These are phyloP conservation scores for Pachymerium ferrugineum DNA, from an alignment of 2,888 invertebrate genomes.

Conservation along the genomic window DNA sequence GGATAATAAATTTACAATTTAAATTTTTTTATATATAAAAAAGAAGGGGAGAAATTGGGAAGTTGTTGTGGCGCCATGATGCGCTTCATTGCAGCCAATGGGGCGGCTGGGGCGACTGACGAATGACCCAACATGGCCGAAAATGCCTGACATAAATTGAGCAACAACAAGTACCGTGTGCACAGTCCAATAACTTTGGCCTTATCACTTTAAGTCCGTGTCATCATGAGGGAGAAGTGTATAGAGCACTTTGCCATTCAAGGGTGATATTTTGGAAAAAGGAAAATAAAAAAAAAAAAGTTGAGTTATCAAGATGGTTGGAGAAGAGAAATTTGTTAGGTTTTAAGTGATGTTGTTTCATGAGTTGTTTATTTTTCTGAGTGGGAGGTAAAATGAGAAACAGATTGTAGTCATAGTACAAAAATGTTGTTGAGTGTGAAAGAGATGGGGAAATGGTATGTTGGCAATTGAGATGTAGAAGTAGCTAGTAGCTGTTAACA, in stretches of 20 bases:
- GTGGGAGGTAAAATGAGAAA: slow-evolving; percentile 18
- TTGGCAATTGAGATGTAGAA: too few relatives aligned
- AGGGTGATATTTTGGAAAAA: slow-evolving; percentile 3
- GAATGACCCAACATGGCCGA: slow-evolving; percentile 17
- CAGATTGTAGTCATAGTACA: not conserved
- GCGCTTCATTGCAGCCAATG: slow-evolving; percentile 13
- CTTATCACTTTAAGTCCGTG: slow-evolving; percentile 15
- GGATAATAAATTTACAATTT: too few relatives aligned
- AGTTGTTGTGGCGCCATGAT: slow-evolving; percentile 16
- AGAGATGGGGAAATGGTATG: too few relatives aligned
- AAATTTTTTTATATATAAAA: not conserved
- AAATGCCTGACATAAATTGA: slow-evolving; percentile 5
- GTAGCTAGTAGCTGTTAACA: too few relatives aligned
- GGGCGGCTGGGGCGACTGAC: slow-evolving; percentile 1
- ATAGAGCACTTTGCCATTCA: slow-evolving; percentile 5
- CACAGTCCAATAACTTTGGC: slow-evolving; percentile 10
- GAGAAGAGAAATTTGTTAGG: not conserved
- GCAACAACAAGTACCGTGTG: slow-evolving; percentile 14
- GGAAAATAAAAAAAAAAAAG: not conserved
- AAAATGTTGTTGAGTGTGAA: too few relatives aligned
- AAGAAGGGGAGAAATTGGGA: not conserved
- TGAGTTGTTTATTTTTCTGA: slow-evolving; percentile 11
- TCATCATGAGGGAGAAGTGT: not conserved
- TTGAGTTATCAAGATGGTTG: slow-evolving; percentile 9
- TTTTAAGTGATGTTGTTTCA: slow-evolving; percentile 16